Conservation (phyloP, 2,113 vertebrate genomes). For the Smithornis capensis region DNA sequence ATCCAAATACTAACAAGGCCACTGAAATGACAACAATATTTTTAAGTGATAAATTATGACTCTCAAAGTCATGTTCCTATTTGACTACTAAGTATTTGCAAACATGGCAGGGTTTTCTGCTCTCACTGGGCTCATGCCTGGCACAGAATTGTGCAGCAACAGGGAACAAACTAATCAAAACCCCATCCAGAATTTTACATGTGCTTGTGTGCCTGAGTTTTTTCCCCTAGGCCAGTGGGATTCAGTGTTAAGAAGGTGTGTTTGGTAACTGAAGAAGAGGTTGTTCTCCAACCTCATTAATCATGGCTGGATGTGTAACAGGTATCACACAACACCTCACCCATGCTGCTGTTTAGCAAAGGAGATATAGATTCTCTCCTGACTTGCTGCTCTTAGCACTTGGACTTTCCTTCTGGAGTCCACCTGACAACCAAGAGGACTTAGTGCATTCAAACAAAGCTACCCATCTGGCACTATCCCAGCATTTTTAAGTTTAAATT, state of each 20-base stretch:
- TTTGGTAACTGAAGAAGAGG: neutral
- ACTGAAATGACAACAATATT: neutral
- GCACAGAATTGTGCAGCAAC: neutral
- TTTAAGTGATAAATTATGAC: neutral
- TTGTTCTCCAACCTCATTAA: neutral
- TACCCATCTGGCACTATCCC: neutral
- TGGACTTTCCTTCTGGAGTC: neutral
- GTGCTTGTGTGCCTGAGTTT: neutral
- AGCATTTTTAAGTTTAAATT: neutral
- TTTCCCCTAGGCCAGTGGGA: neutral
- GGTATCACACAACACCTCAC: neutral
- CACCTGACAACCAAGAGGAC: fast-evolving
- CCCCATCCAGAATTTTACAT: neutral
- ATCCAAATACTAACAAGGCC: conserved; percentile 1
- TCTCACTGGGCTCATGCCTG: neutral
- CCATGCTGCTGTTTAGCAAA: neutral
- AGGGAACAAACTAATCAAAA: conserved; percentile 8
- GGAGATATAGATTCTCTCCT: neutral
- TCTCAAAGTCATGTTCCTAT: neutral
- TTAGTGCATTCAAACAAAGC: neutral
- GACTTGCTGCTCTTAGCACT: neutral
- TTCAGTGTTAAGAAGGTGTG: neutral
- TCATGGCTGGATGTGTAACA: neutral
- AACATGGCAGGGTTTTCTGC: neutral
- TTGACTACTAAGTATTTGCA: neutral